A percentile compares a stretch with the other conserved stretches of the same genome.
Conservation (phyloP, 64 coral and sea anemone species). For the Exaiptasia diaphana region DNA sequence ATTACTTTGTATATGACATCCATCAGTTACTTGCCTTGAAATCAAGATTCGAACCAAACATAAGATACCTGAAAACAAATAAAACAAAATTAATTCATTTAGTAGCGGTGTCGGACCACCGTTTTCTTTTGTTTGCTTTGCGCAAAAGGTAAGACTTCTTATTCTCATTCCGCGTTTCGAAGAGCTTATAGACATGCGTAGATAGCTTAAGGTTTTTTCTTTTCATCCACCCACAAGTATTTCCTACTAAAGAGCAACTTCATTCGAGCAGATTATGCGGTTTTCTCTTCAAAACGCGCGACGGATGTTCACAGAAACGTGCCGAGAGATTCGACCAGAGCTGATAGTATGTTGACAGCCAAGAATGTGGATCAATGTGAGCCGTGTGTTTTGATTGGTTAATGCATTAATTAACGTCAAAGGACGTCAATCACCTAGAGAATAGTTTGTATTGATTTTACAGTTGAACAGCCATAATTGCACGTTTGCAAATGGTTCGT, state of each 20-base stretch:
- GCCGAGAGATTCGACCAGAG: slow-evolving; percentile 17
- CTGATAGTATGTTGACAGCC: slow-evolving; percentile 73
- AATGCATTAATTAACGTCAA: slow-evolving; percentile 85
- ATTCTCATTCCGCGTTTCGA: too few relatives aligned
- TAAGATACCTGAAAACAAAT: slow-evolving; percentile 11
- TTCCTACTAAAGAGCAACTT: neutral
- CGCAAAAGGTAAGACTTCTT: neutral
- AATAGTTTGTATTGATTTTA: slow-evolving; percentile 97
- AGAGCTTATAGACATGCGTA: too few relatives aligned
- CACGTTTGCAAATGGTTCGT: slow-evolving; percentile 57
- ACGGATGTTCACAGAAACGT: neutral
- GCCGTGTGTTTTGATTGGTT: slow-evolving; percentile 79
- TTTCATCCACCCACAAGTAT: neutral
- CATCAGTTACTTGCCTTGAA: neutral
- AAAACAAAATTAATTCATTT: slow-evolving; percentile 9
- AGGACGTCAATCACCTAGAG: slow-evolving; percentile 78
- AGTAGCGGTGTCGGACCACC: neutral
- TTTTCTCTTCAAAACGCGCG: slow-evolving; percentile 17
- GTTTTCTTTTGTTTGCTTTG: slow-evolving; percentile 20
- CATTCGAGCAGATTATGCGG: slow-evolving; percentile 1
- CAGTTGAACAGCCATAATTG: slow-evolving; percentile 65
- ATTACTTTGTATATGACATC: neutral
- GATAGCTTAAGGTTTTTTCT: neutral
- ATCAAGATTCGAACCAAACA: slow-evolving; percentile 1
- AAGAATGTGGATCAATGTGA: slow-evolving; percentile 83